These are phyloP conservation scores for Monochamus alternatus DNA, from an alignment of 2,888 invertebrate genomes.

Conservation along the genomic window DNA sequence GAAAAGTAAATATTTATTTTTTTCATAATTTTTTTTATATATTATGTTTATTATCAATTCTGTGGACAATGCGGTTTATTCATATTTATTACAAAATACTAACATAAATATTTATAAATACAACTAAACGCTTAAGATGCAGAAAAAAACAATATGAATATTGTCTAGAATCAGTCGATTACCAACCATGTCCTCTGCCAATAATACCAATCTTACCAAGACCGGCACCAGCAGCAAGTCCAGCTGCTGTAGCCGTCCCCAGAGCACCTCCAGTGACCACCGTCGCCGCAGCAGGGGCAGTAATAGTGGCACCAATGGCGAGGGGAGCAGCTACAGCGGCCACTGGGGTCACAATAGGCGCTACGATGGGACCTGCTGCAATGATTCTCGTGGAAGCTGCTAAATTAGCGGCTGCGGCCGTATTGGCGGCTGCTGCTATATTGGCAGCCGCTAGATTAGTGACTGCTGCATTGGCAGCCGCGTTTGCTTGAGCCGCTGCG, in stretches of 20 bases:
- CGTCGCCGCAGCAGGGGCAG: constrained; percentile 6
- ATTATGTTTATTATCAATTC: neutral
- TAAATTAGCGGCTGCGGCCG: constrained; percentile 24
- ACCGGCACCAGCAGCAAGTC: constrained; percentile 48
- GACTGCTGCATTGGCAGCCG: constrained; percentile 14
- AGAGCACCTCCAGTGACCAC: constrained; percentile 2
- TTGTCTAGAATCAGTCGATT: constrained; percentile 6
- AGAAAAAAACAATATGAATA: constrained; percentile 6
- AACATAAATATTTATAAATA: constrained; percentile 12
- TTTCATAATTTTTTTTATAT: neutral
- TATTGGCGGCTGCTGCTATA: constrained; percentile 17
- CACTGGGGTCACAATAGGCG: constrained; percentile 6
- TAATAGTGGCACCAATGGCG: constrained; percentile 4
- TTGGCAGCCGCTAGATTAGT: constrained; percentile 17
- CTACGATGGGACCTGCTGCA: neutral
- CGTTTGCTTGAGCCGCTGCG: constrained; percentile 30
- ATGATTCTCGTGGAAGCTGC: constrained; percentile 16
- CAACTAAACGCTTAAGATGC: neutral
- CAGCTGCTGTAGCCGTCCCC: constrained; percentile 30
- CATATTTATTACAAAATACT: constrained; percentile 10
- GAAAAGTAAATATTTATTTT: no score
- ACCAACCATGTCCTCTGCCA: constrained; percentile 30
- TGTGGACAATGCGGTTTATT: neutral
- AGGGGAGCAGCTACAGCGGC: constrained; percentile 14
- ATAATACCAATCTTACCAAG: constrained; percentile 45